Evolutionary conservation across 2,888 invertebrate species (phyloP), one percentile per base, ranked within the genome.

Genomic region (Zygogramma bicolorata): DNA sequence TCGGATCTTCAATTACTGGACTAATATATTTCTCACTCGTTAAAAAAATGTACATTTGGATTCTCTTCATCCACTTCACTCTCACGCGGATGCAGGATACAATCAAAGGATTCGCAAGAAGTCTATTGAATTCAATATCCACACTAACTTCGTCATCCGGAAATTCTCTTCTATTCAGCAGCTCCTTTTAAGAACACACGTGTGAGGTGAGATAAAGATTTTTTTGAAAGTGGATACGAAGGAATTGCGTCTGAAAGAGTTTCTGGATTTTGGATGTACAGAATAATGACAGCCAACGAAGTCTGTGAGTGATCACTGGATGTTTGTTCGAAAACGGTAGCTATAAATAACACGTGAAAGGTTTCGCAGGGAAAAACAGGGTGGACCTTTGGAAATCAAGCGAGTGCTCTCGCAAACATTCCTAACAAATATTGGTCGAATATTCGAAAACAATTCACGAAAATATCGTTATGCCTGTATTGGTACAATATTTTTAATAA

Each of bases 61-160:
- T 20, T 46, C 46, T 22, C 53, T 53, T 25, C 53, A 22, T 53
- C 22, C 53, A 53, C 22, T 27, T 25, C 10, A 25, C 10, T n/a
- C 27, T 25, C n/a, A n/a, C 53, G n/a, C 27, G 5, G n/a, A 25
- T n/a, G 53, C 53, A n/a, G 25, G 53, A 53, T 53, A n/a, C n/a
- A 53, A 53, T 53, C 53, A 27, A 53, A 53, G 25, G 22, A 25
- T 18, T 25, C 53, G 53, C 22, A 13, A 53, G 25, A 1, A 25
- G 53, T 27, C 25, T 53, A n/a, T 27, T n/a, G 27, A 53, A 53
- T 53, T 53, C 53, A 53, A 53, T 53, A 27, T 53, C 53, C 53
- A n/a, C 53, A n/a, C 27, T 27, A 53, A 27, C 53, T 22, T 25
- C 4, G 6, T 42, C 53, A 2, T 27, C 3, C 4, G 53, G 27